Conservation (phyloP, 2,888 invertebrate genomes). For the Halocaridina rubra region DNA sequence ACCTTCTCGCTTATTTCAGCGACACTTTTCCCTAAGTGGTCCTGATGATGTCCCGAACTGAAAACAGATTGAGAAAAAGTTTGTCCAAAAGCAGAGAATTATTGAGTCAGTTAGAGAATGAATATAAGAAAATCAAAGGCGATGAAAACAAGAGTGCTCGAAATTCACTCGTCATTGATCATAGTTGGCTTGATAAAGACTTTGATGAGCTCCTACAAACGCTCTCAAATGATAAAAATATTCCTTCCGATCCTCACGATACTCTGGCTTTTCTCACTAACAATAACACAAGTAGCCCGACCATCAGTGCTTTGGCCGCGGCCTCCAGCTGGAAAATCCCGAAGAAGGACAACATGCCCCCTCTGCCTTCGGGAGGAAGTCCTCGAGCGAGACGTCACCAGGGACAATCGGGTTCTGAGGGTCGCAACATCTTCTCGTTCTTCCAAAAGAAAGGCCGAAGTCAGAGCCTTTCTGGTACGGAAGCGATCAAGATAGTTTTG, state of each 20-base stretch:
- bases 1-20: conserved; percentile 39
- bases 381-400: conserved; percentile 64
- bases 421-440: conserved; percentile 60
- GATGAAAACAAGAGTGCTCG: conserved; percentile 45
- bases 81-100: conserved; percentile 59
- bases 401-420: conserved; percentile 40
- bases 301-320: not conserved
- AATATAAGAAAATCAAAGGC: conserved; percentile 55
- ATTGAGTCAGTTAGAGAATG: conserved; percentile 54
- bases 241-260: conserved; percentile 25
- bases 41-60: conserved; percentile 27
- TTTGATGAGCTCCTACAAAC: conserved; percentile 47
- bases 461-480: conserved; percentile 66
- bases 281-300: conserved; percentile 3
- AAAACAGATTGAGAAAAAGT: conserved; percentile 36
- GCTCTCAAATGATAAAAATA: conserved; percentile 25
- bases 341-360: conserved; percentile 66
- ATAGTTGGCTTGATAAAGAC: conserved; percentile 41
- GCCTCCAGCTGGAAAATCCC: conserved; percentile 18
- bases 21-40: conserved; percentile 41
- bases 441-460: conserved; percentile 64
- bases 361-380: conserved; percentile 71
- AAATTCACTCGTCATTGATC: conserved; percentile 31
- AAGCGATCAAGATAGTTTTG: conserved; percentile 73
- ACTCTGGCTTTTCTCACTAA: conserved; percentile 19